Base-by-base conservation (phyloP, 2,797 vertebrate species). In the Borostomias antarcticus region DNA sequence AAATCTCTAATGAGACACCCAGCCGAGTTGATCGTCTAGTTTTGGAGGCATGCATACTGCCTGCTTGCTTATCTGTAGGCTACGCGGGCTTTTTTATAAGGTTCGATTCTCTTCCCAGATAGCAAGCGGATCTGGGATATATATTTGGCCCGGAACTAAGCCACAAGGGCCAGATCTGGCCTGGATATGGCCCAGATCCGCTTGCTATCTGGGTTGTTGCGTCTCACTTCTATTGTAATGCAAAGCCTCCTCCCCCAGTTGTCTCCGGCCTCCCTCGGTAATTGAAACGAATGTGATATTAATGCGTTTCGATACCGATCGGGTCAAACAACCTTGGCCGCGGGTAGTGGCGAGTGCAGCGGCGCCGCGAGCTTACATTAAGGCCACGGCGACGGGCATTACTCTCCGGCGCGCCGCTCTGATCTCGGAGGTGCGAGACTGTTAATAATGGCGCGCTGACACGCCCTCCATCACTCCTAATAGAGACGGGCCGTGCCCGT, bases 391-490 rank as follows among this genome's bases (percentile, higher is more conserved):
- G 68, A 76, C 67, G 59, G 61, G 64, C 75, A 87, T 89, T 82
- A 85, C 69, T 89, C 81, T 77, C 69, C 52, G 65, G 71, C 68
- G 17, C 58, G 59, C 37, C 68, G 68, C 64, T 68, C 81, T 78
- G 77, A 82, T 81, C 74, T 74, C 66, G 77, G 79, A 79, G 76
- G 69, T 68, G 81, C 68, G 66, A 66, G 76, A 60, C 76, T 78
- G 83, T 91, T 89, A 89, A 89, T 87, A 89, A 88, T 81, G 79
- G 74, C 68, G 53, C 62, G 32, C 77, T 63, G 80, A 87, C 82
- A 84, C 64, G 48, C 86, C 79, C 76, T 90, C 89, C 83, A 89
- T 91, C 90, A 89, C 78, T 83, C 71, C 70, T 89, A 88, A 90
- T 87, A 87, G 84, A 90, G 85, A 85, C 87, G 86, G 88, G 87